Conservation (phyloP, 2,113 vertebrate genomes). For the Percina caprodes region DNA sequence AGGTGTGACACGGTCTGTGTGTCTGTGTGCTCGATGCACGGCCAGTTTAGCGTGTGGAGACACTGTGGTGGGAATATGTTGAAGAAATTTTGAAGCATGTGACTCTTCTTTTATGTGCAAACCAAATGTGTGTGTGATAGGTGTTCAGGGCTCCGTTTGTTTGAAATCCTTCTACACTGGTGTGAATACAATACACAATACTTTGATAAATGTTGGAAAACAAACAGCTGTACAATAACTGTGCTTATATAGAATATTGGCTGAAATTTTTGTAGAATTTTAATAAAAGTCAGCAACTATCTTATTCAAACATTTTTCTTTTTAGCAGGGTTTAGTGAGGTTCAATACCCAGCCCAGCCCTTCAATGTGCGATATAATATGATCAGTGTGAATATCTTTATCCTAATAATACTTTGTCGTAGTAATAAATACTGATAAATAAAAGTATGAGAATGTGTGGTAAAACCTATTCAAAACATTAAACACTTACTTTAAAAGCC, state of each 20-base stretch:
- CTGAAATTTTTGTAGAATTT: neutral
- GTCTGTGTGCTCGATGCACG: neutral
- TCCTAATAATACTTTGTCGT: neutral
- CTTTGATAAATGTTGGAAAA: neutral
- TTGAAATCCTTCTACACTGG: neutral
- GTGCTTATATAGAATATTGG: no score
- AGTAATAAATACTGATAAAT: no score
- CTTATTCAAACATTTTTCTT: no score
- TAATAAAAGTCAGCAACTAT: neutral
- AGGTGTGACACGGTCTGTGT: slow-evolving; percentile 44
- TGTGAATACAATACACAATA: neutral
- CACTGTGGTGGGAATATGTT: neutral
- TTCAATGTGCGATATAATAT: neutral
- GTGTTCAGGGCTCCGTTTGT: neutral
- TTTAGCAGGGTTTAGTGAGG: neutral
- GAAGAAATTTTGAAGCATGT: neutral
- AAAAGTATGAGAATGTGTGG: no score
- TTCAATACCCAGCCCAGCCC: neutral
- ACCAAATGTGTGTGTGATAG: neutral
- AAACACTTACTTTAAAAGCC: no score
- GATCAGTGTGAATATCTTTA: neutral
- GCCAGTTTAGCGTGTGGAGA: slow-evolving; percentile 14
- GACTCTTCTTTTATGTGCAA: neutral
- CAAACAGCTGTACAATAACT: neutral
- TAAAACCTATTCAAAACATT: no score